Conservation (phyloP, 2,888 invertebrate genomes). For the Keiferia lycopersicella region DNA sequence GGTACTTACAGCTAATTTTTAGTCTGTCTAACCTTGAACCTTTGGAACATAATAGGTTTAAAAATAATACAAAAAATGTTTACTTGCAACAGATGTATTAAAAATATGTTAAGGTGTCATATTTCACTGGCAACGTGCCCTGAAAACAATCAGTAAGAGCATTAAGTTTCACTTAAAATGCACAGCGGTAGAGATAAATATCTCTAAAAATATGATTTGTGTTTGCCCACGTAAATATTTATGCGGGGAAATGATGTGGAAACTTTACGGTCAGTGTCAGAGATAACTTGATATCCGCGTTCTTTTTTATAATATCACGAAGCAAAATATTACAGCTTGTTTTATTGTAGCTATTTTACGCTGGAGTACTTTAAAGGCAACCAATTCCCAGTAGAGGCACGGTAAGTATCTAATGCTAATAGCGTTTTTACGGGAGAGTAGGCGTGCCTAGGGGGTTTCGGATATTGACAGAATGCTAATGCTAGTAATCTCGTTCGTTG, state of each 20-base stretch:
- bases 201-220: slow-evolving; percentile 21
- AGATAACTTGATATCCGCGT: not conserved
- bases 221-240: slow-evolving; percentile 24
- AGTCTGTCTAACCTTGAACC: too few species aligned
- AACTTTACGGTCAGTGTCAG: slow-evolving; percentile 22
- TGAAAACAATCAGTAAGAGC: slow-evolving; percentile 20
- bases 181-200: slow-evolving; percentile 14
- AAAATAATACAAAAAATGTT: slow-evolving; percentile 11
- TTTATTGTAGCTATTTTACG: not conserved
- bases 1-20: too few species aligned
- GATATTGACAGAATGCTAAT: slow-evolving; percentile 64
- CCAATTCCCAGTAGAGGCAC: slow-evolving; percentile 40
- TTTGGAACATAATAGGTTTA: too few species aligned
- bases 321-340: too few species aligned
- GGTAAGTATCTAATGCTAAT: slow-evolving; percentile 46
- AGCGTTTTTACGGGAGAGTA: slow-evolving; percentile 53
- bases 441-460: slow-evolving; percentile 44
- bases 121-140: slow-evolving; percentile 15
- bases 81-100: slow-evolving; percentile 21
- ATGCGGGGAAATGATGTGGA: slow-evolving; percentile 22
- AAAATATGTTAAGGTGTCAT: slow-evolving; percentile 13
- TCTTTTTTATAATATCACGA: too few species aligned
- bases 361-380: slow-evolving; percentile 22
- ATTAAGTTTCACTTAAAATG: slow-evolving; percentile 24
- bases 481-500: slow-evolving; percentile 48